Evolutionary conservation across 1,140 invertebrate genomes (phyloP).

Genomic region (Adoxophyes honmai): DNA sequence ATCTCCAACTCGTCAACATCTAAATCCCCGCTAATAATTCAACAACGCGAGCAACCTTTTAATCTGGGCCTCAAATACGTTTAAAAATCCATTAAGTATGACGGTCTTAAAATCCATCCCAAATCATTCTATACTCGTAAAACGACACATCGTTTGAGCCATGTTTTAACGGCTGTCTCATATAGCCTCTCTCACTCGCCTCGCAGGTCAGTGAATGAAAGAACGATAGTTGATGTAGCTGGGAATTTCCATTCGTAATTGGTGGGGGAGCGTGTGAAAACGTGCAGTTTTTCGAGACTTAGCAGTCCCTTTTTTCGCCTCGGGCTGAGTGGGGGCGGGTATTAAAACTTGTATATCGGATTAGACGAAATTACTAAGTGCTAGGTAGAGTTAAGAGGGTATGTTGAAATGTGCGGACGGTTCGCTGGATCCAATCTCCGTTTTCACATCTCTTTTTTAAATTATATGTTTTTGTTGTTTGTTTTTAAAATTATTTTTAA

Average conservation of each 20-base stretch:
- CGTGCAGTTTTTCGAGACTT: slow-evolving; percentile 64
- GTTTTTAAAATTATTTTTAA: too few species aligned
- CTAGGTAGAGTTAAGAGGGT: slow-evolving; percentile 61
- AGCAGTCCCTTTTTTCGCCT: slow-evolving; percentile 65
- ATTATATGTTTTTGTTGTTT: background rate
- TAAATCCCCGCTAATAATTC: slow-evolving; percentile 16
- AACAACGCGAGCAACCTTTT: slow-evolving; percentile 20
- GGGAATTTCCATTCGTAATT: slow-evolving; percentile 44
- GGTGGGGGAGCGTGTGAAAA: slow-evolving; percentile 56
- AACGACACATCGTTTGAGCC: slow-evolving; percentile 5
- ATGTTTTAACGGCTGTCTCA: slow-evolving; percentile 19
- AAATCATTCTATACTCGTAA: slow-evolving; percentile 34
- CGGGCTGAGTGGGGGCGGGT: slow-evolving; percentile 48
- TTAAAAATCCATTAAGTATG: slow-evolving; percentile 24
- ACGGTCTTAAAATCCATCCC: slow-evolving; percentile 30
- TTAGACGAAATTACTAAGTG: slow-evolving; percentile 73
- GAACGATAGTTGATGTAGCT: slow-evolving; percentile 23
- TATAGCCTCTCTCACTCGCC: background rate
- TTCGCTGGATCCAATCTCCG: slow-evolving; percentile 11
- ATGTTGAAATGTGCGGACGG: slow-evolving; percentile 18
- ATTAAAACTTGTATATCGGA: slow-evolving; percentile 73
- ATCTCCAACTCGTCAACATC: background rate
- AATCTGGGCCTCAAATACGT: slow-evolving; percentile 13
- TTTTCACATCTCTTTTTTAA: slow-evolving; percentile 11
- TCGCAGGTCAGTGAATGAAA: slow-evolving; percentile 16